Conservation (phyloP, 2,888 invertebrate species). For the Pristionchus maxplancki region DNA sequence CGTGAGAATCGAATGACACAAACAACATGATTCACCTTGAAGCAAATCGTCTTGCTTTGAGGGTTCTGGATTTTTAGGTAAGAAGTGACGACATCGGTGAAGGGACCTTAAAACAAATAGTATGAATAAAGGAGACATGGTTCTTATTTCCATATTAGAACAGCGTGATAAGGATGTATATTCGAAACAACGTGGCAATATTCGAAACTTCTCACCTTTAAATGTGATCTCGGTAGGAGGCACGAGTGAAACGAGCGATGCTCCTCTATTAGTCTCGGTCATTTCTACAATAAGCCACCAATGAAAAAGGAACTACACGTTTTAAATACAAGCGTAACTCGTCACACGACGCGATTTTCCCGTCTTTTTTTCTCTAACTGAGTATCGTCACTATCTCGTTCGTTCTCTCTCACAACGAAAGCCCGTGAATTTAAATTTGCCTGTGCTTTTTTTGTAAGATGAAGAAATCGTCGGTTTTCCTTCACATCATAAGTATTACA, state of each 20-base stretch:
- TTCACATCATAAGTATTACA: too few relatives aligned
- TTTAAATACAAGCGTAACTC: too few relatives aligned
- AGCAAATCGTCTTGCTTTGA: conserved; percentile 89
- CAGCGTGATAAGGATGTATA: neutral
- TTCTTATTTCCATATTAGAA: neutral
- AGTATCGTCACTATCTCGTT: too few relatives aligned
- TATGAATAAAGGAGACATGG: neutral
- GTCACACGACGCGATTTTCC: too few relatives aligned
- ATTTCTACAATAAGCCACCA: conserved; percentile 51
- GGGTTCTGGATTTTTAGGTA: conserved; percentile 93
- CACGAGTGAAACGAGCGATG: conserved; percentile 65
- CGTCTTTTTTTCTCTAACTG: too few relatives aligned
- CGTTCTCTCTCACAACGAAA: too few relatives aligned
- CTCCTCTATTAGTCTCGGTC: conserved; percentile 50
- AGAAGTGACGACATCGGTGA: conserved; percentile 88
- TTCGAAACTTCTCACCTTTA: conserved; percentile 72
- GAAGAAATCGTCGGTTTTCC: too few relatives aligned
- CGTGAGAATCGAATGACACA: too few relatives aligned
- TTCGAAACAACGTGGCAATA: conserved; percentile 23
- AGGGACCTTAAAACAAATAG: conserved; percentile 85
- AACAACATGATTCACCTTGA: conserved; percentile 84
- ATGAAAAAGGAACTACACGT: too few relatives aligned
- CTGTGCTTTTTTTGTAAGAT: too few relatives aligned
- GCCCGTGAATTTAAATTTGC: too few relatives aligned
- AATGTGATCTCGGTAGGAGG: conserved; percentile 77